Conservation (phyloP, 2,888 invertebrate species). For the Heteromurus nitidus region DNA sequence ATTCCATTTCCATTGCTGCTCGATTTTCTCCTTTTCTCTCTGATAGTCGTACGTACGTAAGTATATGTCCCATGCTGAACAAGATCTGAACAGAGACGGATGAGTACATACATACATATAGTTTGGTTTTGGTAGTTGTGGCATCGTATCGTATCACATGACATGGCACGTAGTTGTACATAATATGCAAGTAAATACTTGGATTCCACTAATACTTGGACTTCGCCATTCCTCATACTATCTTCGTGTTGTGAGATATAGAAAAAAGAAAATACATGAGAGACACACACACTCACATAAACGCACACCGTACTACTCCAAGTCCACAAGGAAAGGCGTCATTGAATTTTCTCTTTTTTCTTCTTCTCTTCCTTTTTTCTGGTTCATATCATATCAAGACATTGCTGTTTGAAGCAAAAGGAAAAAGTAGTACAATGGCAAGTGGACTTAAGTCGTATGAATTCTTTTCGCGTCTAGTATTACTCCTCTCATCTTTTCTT, state of each 20-base stretch:
- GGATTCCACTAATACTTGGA: conserved; percentile 60
- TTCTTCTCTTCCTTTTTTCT: conserved; percentile 46
- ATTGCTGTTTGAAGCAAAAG: too few species aligned
- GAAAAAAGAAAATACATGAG: too few species aligned
- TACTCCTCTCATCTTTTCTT: conserved; percentile 3
- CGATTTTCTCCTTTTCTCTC: conserved; percentile 43
- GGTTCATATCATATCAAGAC: conserved; percentile 62
- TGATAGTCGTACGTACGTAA: background rate
- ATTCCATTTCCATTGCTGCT: conserved; percentile 64
- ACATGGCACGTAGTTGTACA: conserved; percentile 9
- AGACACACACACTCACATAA: too few species aligned
- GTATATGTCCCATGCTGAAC: background rate
- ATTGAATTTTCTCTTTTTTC: conserved; percentile 55
- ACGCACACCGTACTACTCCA: background rate
- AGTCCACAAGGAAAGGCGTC: conserved; percentile 21
- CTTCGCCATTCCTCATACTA: conserved; percentile 51
- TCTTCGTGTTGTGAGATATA: conserved; percentile 13
- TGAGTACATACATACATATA: too few species aligned
- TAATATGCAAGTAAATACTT: conserved; percentile 51
- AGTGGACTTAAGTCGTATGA: conserved; percentile 52
- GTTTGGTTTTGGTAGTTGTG: too few species aligned
- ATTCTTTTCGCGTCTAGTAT: conserved; percentile 32
- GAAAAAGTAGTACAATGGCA: conserved; percentile 44
- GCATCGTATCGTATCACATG: too few species aligned
- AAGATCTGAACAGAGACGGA: too few species aligned